These are phyloP conservation scores for Cyphomyrus discorhynchus DNA, from an alignment of 2,113 vertebrate genomes.

Conservation along the genomic window DNA sequence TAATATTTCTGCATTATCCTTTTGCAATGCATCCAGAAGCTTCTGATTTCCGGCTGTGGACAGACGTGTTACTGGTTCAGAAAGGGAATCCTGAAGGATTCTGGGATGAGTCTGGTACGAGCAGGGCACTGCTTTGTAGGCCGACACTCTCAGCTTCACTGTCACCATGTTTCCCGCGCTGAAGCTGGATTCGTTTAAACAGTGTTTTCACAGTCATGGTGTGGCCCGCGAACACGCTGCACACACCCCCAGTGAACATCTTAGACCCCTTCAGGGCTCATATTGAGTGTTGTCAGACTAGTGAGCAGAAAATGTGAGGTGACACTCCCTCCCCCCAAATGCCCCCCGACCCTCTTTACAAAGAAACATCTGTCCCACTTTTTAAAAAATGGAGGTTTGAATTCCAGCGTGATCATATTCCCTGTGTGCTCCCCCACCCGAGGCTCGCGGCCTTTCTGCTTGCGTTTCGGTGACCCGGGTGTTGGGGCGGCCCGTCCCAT, in stretches of 20 bases:
- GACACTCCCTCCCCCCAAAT: neutral
- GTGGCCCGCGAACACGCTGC: neutral
- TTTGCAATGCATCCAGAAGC: neutral
- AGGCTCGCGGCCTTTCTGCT: neutral
- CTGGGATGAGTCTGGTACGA: neutral
- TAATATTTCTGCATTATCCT: neutral
- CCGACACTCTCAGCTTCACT: neutral
- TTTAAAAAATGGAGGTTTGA: constrained; percentile 5
- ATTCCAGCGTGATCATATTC: neutral
- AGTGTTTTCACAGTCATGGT: neutral
- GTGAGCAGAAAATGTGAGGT: constrained; percentile 3
- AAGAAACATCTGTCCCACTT: neutral
- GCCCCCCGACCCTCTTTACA: neutral
- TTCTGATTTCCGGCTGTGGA: neutral
- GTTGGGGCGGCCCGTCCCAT: neutral
- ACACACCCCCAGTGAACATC: neutral
- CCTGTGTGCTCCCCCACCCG: neutral
- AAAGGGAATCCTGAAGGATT: neutral
- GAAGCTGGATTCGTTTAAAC: neutral
- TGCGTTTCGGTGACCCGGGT: neutral
- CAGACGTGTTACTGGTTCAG: neutral
- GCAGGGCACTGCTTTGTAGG: neutral
- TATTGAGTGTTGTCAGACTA: neutral
- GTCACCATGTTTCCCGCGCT: neutral
- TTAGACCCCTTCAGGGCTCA: neutral